Base-by-base conservation (phyloP, 2,888 invertebrate species). In the Achlya flavicornis region DNA sequence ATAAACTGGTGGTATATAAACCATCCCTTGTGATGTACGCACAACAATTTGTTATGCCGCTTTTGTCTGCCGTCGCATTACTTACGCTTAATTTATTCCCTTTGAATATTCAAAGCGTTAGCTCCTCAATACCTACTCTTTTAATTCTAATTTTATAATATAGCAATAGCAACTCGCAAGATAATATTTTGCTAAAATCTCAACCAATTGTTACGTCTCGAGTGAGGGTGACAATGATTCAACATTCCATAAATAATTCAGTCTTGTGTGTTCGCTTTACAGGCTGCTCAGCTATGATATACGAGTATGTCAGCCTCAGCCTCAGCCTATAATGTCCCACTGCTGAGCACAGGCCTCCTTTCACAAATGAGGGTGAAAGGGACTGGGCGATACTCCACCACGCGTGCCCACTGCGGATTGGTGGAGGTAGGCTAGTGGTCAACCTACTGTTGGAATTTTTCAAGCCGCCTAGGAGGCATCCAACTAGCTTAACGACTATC, bases 31-130 rank as follows among this genome's bases (percentile, higher is more conserved):
- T 71, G 70, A 70, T 71, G 69, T 71, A 76, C 69, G 69, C 75
- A 72, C 76, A 76, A 79, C 83, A 87, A 88, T 88, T 87, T 87
- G 86, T 84, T 83, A 80, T 69, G 76, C 73, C 75, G 72, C 76
- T 75, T 77, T 80, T 79, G 78, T 83, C 79, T 81, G 71, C 72
- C 76, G 75, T 74, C 77, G 81, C 80, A 76, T 81, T 81, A 80
- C 84, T 82, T 79, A 78, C 74, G 74, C 77, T 83, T 89, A 91
- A 92, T 90, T 92, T 91, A 92, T 91, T 90, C 91, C 74, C 76
- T 85, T 85, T 93, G 92, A 92, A 92, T 93, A 93, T 92, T 93
- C 93, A 93, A 85, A 86, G 81, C 86, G 80, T 84, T 85, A 83
- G 82, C 86, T 85, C 86, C 86, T 87, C 91, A 86, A 91, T 92